phyloP scores from a whole-genome alignment of 2,797 vertebrate species.

The Cossypha polioptera region DNA sequence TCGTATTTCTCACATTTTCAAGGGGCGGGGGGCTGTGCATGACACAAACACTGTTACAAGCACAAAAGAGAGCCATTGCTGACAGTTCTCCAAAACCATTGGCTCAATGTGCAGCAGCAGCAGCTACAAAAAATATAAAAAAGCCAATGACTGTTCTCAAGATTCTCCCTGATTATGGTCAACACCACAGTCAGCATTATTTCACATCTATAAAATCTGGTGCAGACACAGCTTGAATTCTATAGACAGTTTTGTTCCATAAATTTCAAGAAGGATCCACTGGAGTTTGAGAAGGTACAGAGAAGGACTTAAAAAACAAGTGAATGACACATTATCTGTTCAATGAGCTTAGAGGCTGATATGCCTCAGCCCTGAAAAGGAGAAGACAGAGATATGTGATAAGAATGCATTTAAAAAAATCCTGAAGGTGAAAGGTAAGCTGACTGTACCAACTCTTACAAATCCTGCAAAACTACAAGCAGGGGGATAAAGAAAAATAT shows the following conservation, averaged over 20 bases:
- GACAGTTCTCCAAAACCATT: not conserved
- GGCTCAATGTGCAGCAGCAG: not conserved
- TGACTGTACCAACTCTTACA: not conserved
- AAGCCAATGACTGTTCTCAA: not conserved
- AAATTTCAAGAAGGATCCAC: not conserved
- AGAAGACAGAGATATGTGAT: not conserved
- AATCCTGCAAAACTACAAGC: not conserved
- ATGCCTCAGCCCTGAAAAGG: not conserved
- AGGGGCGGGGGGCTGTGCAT: rapidly evolving
- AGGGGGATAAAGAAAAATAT: not conserved
- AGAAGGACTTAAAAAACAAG: not conserved
- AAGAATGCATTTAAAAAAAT: not conserved
- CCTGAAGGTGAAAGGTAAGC: not conserved
- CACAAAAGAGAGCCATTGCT: not conserved
- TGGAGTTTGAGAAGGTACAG: not conserved
- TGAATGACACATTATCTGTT: not conserved
- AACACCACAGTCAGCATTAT: not conserved
- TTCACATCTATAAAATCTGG: not conserved
- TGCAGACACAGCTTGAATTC: not conserved
- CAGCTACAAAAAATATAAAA: not conserved
- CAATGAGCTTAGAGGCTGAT: not conserved
- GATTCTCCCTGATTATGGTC: not conserved
- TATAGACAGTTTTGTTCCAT: not conserved
- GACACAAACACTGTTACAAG: not conserved
- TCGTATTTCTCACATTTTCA: not conserved